A percentile compares a stretch with the other conserved stretches of the same genome.
phyloP scores from a whole-genome alignment of 2,113 vertebrate species.

The Cisticola juncidis region DNA sequence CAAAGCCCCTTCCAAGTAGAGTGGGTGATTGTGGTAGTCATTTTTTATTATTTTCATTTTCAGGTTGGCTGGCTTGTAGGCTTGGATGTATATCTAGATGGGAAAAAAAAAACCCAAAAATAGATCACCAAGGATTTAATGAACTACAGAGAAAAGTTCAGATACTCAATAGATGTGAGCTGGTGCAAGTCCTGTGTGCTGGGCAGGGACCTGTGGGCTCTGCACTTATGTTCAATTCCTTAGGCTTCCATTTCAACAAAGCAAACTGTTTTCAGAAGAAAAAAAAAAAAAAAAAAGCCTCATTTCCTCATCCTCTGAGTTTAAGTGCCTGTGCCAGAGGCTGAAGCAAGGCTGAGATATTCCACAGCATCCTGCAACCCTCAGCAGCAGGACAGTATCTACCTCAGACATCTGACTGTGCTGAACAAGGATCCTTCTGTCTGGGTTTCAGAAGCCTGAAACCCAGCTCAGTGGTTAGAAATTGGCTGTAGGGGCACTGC shows the following conservation, averaged over 20 bases:
- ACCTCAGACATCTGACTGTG: background rate
- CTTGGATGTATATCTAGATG: constrained; percentile 90
- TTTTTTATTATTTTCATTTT: constrained; percentile 90
- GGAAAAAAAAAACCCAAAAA: background rate
- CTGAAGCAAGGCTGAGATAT: background rate
- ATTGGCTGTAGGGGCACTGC: background rate
- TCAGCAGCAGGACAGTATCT: background rate
- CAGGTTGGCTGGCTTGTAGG: constrained; percentile 83
- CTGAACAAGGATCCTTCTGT: constrained; percentile 26
- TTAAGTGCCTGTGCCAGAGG: background rate
- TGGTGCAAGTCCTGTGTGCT: background rate
- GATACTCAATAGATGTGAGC: background rate
- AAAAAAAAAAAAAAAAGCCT: background rate
- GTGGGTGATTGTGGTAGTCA: constrained; percentile 84
- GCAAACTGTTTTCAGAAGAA: background rate
- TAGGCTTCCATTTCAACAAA: background rate
- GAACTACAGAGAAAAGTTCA: background rate
- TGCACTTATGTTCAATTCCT: background rate
- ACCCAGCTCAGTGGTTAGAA: background rate
- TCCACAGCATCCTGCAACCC: background rate
- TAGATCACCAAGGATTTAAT: background rate
- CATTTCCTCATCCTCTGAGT: background rate
- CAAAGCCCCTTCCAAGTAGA: constrained; percentile 88
- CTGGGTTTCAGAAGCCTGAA: constrained; percentile 4
- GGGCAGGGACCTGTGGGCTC: background rate